Evolutionary conservation across 2,797 vertebrate genomes (phyloP), one percentile per base, ranked within the genome.

Genomic region (Microctenopoma stevenorrisi): DNA sequence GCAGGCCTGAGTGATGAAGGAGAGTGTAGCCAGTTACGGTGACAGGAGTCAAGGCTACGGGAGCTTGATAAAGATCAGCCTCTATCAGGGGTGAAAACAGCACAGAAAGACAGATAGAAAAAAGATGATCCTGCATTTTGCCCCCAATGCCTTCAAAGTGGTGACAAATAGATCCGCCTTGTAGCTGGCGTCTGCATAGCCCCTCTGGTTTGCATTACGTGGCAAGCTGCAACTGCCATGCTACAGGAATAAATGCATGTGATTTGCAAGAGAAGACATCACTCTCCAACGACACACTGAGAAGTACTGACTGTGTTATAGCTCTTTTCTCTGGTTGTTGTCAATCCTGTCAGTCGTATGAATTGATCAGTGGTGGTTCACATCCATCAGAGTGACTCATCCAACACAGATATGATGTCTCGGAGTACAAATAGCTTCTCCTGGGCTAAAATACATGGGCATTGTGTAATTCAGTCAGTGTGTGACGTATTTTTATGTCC

Each of bases 11-110:
- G 82, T 90, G 88, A 93, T 91, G 85, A 83, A 79, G 78, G 76
- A 60, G 86, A 86, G 76, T 22, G 66, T 49, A 78, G 82, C 78
- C 87, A 70, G 86, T 85, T 86, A 86, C 18, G 43, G 79, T 83
- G 86, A 90, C 86, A 91, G 66, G 75, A 91, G 88, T 90, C 90
- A 94, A 92, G 91, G 91, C 90, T 91, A 88, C 68, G n/a, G 68
- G 59, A 76, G 81, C 83, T 83, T 87, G 91, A 91, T 91, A 92
- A 87, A 88, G 86, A 92, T 90, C 92, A 73, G 84, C 83, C 78
- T 86, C 85, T 73, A 91, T 89, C 76, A 65, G 70, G 68, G 78
- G 78, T 61, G 81, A 90, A 88, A 90, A 88, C 76, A 76, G 78
- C 66, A 82, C 79, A 81, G 77, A 89, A 76, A 83, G 72, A 82